Conservation (phyloP, 2,888 invertebrate genomes). For the Panzeria rudis region DNA sequence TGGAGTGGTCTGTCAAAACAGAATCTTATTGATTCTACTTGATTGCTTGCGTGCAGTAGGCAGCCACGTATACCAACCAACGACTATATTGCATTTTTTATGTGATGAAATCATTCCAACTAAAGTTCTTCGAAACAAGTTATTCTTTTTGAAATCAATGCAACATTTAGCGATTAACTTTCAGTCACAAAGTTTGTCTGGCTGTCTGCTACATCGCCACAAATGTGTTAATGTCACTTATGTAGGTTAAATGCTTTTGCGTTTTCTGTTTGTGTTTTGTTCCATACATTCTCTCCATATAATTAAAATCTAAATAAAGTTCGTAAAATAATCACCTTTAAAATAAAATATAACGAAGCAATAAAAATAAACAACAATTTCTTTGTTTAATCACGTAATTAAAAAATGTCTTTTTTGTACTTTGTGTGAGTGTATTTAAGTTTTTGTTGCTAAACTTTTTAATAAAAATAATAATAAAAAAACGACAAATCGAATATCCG, state of each 20-base stretch:
- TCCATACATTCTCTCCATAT: background rate
- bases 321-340: conserved; percentile 36
- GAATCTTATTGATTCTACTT: too few species aligned
- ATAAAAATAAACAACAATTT: conserved; percentile 46
- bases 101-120: conserved; percentile 12
- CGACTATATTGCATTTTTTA: background rate
- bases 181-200: background rate
- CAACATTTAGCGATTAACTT: background rate
- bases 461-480: conserved; percentile 20
- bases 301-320: conserved; percentile 53
- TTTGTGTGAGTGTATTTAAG: conserved; percentile 4
- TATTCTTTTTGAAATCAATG: conserved; percentile 32
- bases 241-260: conserved; percentile 35
- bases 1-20: too few species aligned
- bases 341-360: conserved; percentile 23
- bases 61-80: too few species aligned
- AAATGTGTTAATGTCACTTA: conserved; percentile 15
- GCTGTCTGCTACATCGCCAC: background rate
- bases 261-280: conserved; percentile 13
- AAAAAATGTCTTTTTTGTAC: conserved; percentile 33
- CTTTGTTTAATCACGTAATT: conserved; percentile 62
- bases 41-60: too few species aligned
- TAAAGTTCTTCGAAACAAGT: conserved; percentile 13
- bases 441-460: conserved; percentile 11
- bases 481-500: conserved; percentile 14